Percentiles rank a stretch among this genome's conserved stretches.
phyloP scores from a whole-genome alignment of 2,113 vertebrate genomes.

The Neoarius graeffei region DNA sequence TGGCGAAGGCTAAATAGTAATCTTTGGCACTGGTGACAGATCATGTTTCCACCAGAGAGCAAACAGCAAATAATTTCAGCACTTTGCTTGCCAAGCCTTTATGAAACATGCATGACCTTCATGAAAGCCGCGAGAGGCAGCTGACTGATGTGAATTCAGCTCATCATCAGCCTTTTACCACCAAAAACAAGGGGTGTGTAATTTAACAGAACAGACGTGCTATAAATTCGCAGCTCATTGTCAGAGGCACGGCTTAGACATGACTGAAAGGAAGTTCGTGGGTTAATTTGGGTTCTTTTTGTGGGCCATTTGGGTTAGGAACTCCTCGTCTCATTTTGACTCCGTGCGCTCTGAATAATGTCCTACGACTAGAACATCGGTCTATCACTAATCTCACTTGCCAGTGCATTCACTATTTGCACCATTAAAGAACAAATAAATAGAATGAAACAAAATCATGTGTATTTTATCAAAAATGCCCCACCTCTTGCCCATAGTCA shows the following conservation, averaged over 20 bases:
- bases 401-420: background rate
- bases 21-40: conserved; percentile 55
- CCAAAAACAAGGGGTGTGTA: conserved; percentile 43
- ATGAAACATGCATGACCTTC: conserved; percentile 56
- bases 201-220: conserved; percentile 43
- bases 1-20: conserved; percentile 62
- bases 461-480: no score
- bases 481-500: no score
- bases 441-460: background rate
- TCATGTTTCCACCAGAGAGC: conserved; percentile 63
- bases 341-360: background rate
- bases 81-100: conserved; percentile 55
- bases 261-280: background rate
- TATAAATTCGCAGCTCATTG: conserved; percentile 10
- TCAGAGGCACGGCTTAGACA: background rate
- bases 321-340: background rate
- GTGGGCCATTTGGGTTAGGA: background rate
- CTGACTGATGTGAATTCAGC: conserved; percentile 50
- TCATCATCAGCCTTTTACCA: conserved; percentile 44
- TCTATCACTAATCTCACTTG: background rate
- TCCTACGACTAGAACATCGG: background rate
- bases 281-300: background rate
- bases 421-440: background rate
- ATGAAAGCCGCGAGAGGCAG: conserved; percentile 33
- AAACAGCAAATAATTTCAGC: conserved; percentile 62